Conservation (phyloP, 2,888 invertebrate species). For the Zonitis immaculata region DNA sequence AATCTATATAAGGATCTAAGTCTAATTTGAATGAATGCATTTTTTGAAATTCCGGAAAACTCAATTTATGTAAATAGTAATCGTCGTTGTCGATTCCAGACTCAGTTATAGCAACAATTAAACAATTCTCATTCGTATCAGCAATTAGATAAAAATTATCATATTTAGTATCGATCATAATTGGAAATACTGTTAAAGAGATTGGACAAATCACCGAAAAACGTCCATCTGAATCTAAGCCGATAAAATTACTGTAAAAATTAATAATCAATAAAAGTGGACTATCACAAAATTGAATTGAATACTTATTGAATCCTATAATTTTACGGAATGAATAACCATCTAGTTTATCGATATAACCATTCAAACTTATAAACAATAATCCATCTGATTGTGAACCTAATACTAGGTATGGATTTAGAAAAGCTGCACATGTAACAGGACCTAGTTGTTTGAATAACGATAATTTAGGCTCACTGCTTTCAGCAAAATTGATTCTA, state of each 20-base stretch:
- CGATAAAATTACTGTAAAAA: conserved; percentile 29
- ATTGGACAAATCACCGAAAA: conserved; percentile 23
- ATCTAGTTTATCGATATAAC: neutral
- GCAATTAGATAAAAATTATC: conserved; percentile 20
- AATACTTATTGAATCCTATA: conserved; percentile 17
- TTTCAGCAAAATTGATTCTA: neutral
- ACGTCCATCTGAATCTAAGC: conserved; percentile 22
- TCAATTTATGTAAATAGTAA: conserved; percentile 3
- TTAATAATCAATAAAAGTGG: neutral
- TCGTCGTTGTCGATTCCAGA: conserved; percentile 9
- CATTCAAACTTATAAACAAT: conserved; percentile 19
- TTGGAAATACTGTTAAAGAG: conserved; percentile 20
- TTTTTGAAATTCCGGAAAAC: conserved; percentile 25
- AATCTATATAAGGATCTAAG: conserved; percentile 26
- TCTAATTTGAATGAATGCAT: conserved; percentile 34
- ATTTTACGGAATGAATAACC: neutral
- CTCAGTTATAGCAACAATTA: conserved; percentile 11
- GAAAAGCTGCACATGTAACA: conserved; percentile 10
- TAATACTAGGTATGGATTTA: conserved; percentile 20
- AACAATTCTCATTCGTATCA: conserved; percentile 14
- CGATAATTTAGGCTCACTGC: neutral
- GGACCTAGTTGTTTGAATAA: neutral
- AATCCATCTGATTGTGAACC: conserved; percentile 19
- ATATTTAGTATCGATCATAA: conserved; percentile 20
- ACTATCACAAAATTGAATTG: neutral